phyloP scores from a whole-genome alignment of 2,888 invertebrate genomes.

The Ischnus inquisitorius region DNA sequence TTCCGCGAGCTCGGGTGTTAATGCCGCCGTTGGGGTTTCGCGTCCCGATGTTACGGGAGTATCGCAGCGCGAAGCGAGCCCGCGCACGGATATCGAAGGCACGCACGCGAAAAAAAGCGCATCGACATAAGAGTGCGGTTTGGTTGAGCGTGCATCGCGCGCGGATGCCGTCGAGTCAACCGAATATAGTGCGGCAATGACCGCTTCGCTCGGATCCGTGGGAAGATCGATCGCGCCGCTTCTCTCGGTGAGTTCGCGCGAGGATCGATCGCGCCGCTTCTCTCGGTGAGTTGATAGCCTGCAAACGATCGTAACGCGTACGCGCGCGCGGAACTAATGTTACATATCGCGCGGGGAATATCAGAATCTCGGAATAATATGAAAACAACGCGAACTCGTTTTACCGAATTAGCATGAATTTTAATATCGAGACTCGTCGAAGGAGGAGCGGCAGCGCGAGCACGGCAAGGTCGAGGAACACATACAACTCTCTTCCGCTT shows the following conservation, averaged over 20 bases:
- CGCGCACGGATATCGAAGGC: constrained; percentile 47
- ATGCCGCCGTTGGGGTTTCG: constrained; percentile 14
- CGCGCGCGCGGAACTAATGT: neutral
- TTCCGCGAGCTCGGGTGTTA: constrained; percentile 26
- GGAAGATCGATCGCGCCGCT: neutral
- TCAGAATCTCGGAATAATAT: neutral
- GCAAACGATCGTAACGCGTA: constrained; percentile 7
- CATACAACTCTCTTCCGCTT: constrained; percentile 65
- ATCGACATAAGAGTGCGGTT: constrained; percentile 21
- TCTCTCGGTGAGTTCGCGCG: neutral
- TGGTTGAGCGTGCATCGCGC: constrained; percentile 1
- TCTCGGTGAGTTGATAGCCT: constrained; percentile 6
- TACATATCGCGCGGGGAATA: neutral
- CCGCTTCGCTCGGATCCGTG: neutral
- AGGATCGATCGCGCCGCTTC: neutral
- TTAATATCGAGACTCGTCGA: constrained; percentile 52
- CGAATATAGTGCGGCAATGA: constrained; percentile 17
- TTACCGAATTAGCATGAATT: constrained; percentile 34
- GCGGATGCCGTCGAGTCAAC: constrained; percentile 38
- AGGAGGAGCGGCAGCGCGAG: constrained; percentile 21
- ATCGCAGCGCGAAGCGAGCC: neutral
- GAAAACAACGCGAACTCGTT: neutral
- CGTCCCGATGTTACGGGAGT: neutral
- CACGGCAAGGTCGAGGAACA: constrained; percentile 36
- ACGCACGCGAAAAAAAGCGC: constrained; percentile 7